Percentiles rank a stretch among this genome's conserved stretches.
Evolutionary conservation across 2,888 invertebrate species (phyloP).

Genomic region (Tenthredo notha): DNA sequence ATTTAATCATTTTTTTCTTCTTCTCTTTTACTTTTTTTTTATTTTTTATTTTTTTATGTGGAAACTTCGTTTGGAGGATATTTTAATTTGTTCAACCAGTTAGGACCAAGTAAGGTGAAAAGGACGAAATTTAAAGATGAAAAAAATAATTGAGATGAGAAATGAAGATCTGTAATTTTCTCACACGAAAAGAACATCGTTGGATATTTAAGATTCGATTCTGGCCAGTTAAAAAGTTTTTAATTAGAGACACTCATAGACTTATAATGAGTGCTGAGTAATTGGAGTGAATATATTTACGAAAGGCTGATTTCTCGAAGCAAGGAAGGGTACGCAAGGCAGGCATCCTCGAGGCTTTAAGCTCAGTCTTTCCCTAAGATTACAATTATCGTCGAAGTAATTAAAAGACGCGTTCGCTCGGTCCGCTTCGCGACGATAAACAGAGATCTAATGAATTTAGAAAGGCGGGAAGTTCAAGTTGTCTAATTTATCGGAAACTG

Average conservation of each 20-base stretch:
- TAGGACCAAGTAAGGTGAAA: neutral
- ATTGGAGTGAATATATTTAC: conserved; percentile 47
- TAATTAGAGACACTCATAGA: conserved; percentile 49
- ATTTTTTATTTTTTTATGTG: neutral
- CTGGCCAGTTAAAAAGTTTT: conserved; percentile 37
- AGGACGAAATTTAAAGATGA: neutral
- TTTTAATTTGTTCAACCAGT: neutral
- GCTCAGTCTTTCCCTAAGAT: conserved; percentile 37
- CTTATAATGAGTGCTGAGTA: conserved; percentile 46
- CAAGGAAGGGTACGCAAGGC: neutral
- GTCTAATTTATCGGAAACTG: conserved; percentile 18
- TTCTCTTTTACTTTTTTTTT: too few relatives aligned
- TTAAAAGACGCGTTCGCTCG: conserved; percentile 43
- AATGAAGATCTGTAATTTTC: neutral
- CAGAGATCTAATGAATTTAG: conserved; percentile 45
- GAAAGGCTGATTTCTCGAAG: neutral
- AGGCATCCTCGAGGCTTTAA: conserved; percentile 29
- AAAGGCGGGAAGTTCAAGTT: conserved; percentile 19
- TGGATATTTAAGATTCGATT: conserved; percentile 17
- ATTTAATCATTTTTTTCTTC: neutral
- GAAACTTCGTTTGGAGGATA: neutral
- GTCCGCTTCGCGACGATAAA: conserved; percentile 34
- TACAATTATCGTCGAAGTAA: conserved; percentile 50
- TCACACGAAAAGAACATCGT: neutral
- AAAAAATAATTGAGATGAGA: neutral